Base-by-base conservation (phyloP, 2,797 vertebrate genomes). In the Luscinia luscinia region DNA sequence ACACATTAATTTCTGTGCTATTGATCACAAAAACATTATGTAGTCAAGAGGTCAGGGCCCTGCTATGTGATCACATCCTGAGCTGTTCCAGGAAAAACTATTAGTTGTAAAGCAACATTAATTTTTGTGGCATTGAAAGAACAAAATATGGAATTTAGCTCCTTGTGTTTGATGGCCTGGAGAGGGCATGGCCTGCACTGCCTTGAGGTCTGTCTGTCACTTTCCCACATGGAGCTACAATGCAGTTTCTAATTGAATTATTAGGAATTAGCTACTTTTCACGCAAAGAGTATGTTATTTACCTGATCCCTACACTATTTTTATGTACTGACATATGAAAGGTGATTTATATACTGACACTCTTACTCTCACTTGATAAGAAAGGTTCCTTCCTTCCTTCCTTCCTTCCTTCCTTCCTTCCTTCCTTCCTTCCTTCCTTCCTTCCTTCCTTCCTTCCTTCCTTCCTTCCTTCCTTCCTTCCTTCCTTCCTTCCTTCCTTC, bases 21-120 rank as follows among this genome's bases (percentile, higher is more conserved):
- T 96, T 82, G 96, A 97, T 97, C 87, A 90, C 68, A 94, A 95
- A 97, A 95, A 75, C 93, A 95, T 97, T 97, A 96, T 91, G 78
- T 51, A 96, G 76, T 68, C 93, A 81, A 93, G 83, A 94, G 94
- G 95, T 96, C 95, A 96, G 38, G 69, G 81, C 83, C 70, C 43
- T 89, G 46, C 66, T 93, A 69, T 77, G 81, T 75, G 85, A 95
- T 95, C 87, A 84, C 55, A 96, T 96, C 96, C 95, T 95, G 94
- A 92, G 68, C 4, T 54, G 62, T 94, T 93, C 88, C 95, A 86
- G 93, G 91, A 94, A 96, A 94, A 62, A 32, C 82, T 78, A 74
- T 69, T 87, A 45, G 28, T 5, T 70, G 72, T 57, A 46, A 93
- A 73, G 77, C 64, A 90, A 38, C 67, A 72, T 93, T 92, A 91